Base-by-base conservation (phyloP, 2,797 vertebrate species). In the Falco biarmicus region DNA sequence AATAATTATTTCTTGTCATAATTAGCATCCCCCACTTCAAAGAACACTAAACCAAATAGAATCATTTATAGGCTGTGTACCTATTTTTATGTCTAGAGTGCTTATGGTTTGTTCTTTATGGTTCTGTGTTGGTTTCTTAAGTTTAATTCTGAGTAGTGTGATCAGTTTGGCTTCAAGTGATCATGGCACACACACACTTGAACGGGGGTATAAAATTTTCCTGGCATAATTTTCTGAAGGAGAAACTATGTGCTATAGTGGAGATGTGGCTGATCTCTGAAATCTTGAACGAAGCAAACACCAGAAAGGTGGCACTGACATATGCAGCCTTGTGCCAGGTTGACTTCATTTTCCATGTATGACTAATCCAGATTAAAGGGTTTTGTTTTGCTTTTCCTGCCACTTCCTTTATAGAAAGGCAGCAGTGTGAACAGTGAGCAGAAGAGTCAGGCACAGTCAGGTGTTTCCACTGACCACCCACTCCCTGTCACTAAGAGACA, bases 371-470 rank as follows among this genome's bases (percentile, higher is more conserved):
- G 45, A 85, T 92, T 80, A 87, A 95, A 94, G 47, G 14, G 13
- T 75, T 89, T 90, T 85, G 29, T 34, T 77, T 79, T 74, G 28
- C 10, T 92, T 96, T 97, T 96, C 68, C 50, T 94, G 53, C 34
- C 26, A 11, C 66, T 94, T 93, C 43, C n/a, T 92, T 96, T 94
- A 53, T 96, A 98, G 98, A 97, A 96, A 95, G 89, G 74, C 95
- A 98, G 92, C 90, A 93, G 47, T 95, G 83, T 70, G 88, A 91
- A 64, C 41, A 93, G 78, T 54, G 97, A 98, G 90, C 96, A 96
- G 95, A 97, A 95, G 78, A 97, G 88, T 91, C 90, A 93, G 92
- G 92, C 15, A 13, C 91, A 91, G 84, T 94, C 96, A 95, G 89
- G 91, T 94, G 91, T 97, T 97, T 95, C 95, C 73, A 61, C 95